A percentile compares a stretch with the other conserved stretches of the same genome.
Conservation (phyloP, 2,888 invertebrate genomes). For the Dicyrtoma fusca region DNA sequence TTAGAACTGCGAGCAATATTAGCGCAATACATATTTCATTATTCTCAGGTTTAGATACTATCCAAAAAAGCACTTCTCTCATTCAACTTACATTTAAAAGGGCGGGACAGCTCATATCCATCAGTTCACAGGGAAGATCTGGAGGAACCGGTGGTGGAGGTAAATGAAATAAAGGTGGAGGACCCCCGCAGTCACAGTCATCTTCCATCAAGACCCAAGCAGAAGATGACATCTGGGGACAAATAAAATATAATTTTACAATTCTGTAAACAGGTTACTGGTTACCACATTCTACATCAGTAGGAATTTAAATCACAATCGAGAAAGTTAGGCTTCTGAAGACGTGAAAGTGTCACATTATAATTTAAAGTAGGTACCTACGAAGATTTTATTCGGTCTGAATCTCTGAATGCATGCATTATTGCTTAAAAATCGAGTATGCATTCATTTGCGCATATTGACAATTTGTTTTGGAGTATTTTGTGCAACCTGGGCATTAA, state of each 20-base stretch:
- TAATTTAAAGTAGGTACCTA: no score
- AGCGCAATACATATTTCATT: no score
- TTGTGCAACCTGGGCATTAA: no score
- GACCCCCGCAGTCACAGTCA: constrained; percentile 54
- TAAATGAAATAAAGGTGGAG: constrained; percentile 54
- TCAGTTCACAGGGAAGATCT: constrained; percentile 55
- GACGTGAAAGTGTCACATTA: constrained; percentile 14
- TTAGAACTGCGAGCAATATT: no score
- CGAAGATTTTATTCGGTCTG: no score
- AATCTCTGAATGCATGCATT: no score
- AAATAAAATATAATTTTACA: not conserved
- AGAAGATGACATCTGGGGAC: constrained; percentile 56
- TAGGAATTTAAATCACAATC: not conserved
- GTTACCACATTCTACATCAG: not conserved
- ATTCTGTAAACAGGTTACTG: not conserved
- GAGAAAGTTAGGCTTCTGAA: no score
- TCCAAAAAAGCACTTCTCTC: not conserved
- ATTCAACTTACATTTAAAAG: constrained; percentile 53
- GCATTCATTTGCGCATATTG: no score
- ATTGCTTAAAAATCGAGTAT: no score
- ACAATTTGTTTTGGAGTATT: no score
- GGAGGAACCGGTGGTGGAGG: constrained; percentile 56
- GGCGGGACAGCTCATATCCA: constrained; percentile 56
- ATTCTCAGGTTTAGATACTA: no score
- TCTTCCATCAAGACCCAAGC: constrained; percentile 57